phyloP scores from a whole-genome alignment of 2,113 vertebrate species.

The Archilochus colubris region DNA sequence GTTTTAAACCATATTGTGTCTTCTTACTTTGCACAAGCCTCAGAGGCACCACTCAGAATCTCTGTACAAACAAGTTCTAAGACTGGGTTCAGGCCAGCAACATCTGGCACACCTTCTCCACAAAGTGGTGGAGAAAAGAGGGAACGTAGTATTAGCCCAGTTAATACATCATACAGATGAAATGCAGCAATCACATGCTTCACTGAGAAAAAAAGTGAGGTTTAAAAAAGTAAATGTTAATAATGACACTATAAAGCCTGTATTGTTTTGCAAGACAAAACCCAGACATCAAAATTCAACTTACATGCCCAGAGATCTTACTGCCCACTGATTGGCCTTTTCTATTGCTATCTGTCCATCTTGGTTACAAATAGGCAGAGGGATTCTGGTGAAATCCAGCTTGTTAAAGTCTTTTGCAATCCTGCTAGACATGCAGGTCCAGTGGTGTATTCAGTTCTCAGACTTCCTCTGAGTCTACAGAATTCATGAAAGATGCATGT shows the following conservation, averaged over 20 bases:
- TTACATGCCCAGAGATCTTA: not conserved
- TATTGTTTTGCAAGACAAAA: not conserved
- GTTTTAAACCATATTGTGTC: not conserved
- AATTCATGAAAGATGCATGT: not conserved
- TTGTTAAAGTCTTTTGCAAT: not conserved
- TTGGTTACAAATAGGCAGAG: not conserved
- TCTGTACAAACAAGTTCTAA: not conserved
- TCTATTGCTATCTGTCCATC: not conserved
- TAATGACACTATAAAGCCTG: not conserved
- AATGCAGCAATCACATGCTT: not conserved
- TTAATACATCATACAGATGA: not conserved
- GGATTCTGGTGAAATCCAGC: not conserved
- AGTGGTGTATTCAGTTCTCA: not conserved
- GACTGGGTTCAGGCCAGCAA: not conserved
- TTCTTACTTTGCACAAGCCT: not conserved
- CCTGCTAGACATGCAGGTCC: not conserved
- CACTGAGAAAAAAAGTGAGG: not conserved
- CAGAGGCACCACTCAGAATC: rapidly evolving
- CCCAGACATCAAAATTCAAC: not conserved
- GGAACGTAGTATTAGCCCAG: not conserved
- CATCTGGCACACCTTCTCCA: not conserved
- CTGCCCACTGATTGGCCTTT: not conserved
- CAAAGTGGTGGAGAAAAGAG: not conserved
- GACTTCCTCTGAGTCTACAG: not conserved
- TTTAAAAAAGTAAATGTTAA: not conserved